Conservation (phyloP, 2,888 invertebrate genomes). For the Agrotis puta region DNA sequence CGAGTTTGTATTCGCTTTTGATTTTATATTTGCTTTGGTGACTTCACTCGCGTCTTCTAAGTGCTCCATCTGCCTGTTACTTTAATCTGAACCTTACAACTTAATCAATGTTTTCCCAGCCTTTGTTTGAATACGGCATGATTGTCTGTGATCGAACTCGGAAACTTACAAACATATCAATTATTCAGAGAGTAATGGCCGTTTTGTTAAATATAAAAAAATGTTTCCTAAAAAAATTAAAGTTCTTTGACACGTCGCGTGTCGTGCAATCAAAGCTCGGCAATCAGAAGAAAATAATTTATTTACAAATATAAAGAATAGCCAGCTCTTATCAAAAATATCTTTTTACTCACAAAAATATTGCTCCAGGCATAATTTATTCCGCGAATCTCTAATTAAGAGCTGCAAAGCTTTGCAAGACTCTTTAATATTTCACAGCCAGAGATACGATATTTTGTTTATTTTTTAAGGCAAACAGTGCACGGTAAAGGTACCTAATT, state of each 20-base stretch:
- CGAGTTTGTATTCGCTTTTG: too few relatives aligned
- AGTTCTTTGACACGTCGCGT: constrained; percentile 18
- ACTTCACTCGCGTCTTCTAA: too few relatives aligned
- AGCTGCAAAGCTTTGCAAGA: constrained; percentile 38
- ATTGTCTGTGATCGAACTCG: constrained; percentile 7
- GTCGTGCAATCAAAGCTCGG: background rate
- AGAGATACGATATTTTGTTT: constrained; percentile 29
- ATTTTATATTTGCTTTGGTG: too few relatives aligned
- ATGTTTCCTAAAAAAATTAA: background rate
- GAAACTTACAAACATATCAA: background rate
- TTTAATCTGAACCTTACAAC: background rate
- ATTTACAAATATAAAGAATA: constrained; percentile 37
- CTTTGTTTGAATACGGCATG: constrained; percentile 12
- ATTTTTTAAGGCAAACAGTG: constrained; percentile 22
- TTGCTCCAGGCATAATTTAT: constrained; percentile 43
- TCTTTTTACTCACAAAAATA: constrained; percentile 33
- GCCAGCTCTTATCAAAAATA: constrained; percentile 25
- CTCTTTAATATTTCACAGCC: constrained; percentile 42
- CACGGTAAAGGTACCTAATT: constrained; percentile 14
- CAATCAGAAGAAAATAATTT: constrained; percentile 15
- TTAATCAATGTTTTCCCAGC: constrained; percentile 10
- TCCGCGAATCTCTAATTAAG: constrained; percentile 50
- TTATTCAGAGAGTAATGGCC: background rate
- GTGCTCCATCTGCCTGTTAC: too few relatives aligned
- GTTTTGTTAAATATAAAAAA: background rate